These are phyloP conservation scores for Pachymerium ferrugineum DNA, from an alignment of 2,888 invertebrate species.

Conservation along the genomic window DNA sequence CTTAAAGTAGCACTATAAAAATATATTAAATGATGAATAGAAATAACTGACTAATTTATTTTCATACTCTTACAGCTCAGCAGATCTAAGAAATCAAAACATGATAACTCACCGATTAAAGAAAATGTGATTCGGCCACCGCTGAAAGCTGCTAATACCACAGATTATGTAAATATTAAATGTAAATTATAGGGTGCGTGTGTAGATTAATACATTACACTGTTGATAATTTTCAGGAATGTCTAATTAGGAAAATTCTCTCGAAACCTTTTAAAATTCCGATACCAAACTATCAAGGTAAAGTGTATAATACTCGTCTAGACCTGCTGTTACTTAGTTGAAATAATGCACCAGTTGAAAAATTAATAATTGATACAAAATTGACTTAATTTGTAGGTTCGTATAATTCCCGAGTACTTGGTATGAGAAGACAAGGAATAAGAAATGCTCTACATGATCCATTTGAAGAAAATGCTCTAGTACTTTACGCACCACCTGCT, in stretches of 20 bases:
- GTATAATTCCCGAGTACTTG: slow-evolving; percentile 69
- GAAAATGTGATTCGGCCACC: too few species aligned
- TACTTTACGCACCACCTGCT: slow-evolving; percentile 77
- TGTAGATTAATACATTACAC: too few species aligned
- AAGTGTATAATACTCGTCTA: background rate
- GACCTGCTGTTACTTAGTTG: background rate
- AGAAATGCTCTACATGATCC: slow-evolving; percentile 82
- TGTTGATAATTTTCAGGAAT: slow-evolving; percentile 57
- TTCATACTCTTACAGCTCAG: too few species aligned
- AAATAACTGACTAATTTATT: too few species aligned
- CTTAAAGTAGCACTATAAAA: too few species aligned
- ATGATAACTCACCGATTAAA: too few species aligned
- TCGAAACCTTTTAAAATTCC: slow-evolving; percentile 85
- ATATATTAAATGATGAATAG: too few species aligned
- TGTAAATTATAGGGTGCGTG: too few species aligned
- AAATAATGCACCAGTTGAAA: background rate
- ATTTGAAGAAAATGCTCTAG: slow-evolving; percentile 80
- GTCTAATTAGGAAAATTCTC: slow-evolving; percentile 72
- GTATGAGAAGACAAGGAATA: slow-evolving; percentile 61
- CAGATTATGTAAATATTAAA: too few species aligned
- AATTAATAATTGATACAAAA: too few species aligned
- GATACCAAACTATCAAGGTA: slow-evolving; percentile 70
- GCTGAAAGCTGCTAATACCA: too few species aligned
- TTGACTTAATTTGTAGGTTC: slow-evolving; percentile 52
- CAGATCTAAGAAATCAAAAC: too few species aligned